Evolutionary conservation across 53 echinoderm and acorn worm species (phyloP).

Genomic region (Paracentrotus lividus): DNA sequence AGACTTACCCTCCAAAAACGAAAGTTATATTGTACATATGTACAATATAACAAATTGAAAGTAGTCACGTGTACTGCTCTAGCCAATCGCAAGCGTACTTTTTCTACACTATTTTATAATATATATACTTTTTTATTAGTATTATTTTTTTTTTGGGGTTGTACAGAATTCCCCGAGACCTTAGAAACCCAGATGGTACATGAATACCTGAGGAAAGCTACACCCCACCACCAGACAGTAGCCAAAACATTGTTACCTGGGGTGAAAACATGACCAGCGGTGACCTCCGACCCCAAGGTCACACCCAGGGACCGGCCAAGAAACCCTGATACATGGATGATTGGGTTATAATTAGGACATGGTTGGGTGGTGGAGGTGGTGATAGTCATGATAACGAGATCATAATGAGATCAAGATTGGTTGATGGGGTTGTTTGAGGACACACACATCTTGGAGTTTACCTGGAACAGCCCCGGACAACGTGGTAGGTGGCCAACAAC

Average conservation of each 20-base stretch:
- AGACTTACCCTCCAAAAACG: no score
- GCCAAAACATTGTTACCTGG: conserved; percentile 1
- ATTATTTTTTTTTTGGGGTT: no score
- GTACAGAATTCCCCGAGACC: no score
- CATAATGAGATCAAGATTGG: conserved; percentile 48
- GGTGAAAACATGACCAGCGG: conserved; percentile 26
- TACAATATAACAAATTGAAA: no score
- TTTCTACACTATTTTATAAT: no score
- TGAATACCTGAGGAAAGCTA: background rate
- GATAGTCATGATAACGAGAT: background rate
- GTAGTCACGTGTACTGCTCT: no score
- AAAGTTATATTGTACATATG: no score
- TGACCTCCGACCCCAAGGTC: background rate
- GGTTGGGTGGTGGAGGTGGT: background rate
- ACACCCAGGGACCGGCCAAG: background rate
- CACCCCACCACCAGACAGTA: background rate
- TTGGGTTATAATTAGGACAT: conserved; percentile 41
- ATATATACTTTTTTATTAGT: no score
- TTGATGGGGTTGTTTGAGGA: background rate
- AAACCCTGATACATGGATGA: background rate
- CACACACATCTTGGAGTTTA: background rate
- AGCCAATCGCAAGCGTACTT: no score
- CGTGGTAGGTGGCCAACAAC: background rate
- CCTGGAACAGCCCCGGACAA: background rate
- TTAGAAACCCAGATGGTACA: no score